These are phyloP conservation scores for Neodiprion virginianus DNA, from an alignment of 1,140 invertebrate genomes.

Conservation along the genomic window DNA sequence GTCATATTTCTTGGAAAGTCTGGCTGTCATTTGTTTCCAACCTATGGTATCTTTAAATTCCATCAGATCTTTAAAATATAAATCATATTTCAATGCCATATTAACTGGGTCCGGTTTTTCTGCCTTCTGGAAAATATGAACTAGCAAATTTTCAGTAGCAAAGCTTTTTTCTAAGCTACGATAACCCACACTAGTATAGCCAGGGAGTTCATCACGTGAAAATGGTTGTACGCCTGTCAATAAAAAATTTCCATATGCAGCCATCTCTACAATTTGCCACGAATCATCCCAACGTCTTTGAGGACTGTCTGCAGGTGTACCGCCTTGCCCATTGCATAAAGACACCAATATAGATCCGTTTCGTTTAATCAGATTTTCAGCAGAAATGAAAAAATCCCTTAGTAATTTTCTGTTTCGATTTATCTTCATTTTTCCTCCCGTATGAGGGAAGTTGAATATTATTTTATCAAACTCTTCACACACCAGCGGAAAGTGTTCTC, in stretches of 20 bases:
- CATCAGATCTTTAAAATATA: background rate
- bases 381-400: constrained; percentile 64
- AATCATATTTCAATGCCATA: constrained; percentile 28
- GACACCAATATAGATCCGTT: constrained; percentile 63
- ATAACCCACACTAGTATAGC: constrained; percentile 62
- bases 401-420: constrained; percentile 67
- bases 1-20: constrained; percentile 2
- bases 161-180: constrained; percentile 67
- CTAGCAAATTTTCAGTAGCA: constrained; percentile 58
- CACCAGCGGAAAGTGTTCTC: constrained; percentile 39
- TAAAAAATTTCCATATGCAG: constrained; percentile 61
- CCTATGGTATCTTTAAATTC: constrained; percentile 17
- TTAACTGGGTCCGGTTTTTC: constrained; percentile 27
- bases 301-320: constrained; percentile 62
- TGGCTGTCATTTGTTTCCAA: constrained; percentile 30
- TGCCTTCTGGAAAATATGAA: constrained; percentile 57
- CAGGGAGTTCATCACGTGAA: constrained; percentile 44
- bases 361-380: constrained; percentile 45
- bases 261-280: constrained; percentile 71
- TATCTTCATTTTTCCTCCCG: constrained; percentile 71
- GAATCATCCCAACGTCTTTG: constrained; percentile 66
- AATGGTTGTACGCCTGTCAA: constrained; percentile 60
- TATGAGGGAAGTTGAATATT: constrained; percentile 72
- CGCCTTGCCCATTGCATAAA: constrained; percentile 70
- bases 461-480: constrained; percentile 59